Base-by-base conservation (phyloP, 2,113 vertebrate genomes). In the Nerophis lumbriciformis region DNA sequence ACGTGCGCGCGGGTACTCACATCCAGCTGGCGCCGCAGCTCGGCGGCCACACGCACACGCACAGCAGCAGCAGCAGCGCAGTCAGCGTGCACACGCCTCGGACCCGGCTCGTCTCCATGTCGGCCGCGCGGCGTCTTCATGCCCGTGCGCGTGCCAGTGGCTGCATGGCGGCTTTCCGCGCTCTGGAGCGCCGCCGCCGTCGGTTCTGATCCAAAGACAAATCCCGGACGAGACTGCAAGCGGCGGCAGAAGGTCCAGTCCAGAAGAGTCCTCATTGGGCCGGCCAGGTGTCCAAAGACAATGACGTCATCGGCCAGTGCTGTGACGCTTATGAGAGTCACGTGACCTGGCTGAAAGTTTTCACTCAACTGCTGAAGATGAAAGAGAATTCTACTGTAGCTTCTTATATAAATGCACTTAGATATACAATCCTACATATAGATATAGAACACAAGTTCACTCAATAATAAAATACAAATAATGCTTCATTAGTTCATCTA, bases 11-110 rank as follows among this genome's bases (percentile, higher is more conserved):
- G 38, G 37, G 6, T 70, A 95, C 96, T 94, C 79, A 97, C 95
- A 93, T 93, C 95, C 95, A 98, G 82, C 86, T 92, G 79, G 89
- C 91, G 7, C 84, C 84, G 72, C 89, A 90, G 70, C 88, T 73
- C 55, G 83, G 76, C 67, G 93, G 93, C 52, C 91, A 85, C 35
- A 91, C 78, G 14, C 81, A 57, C 39, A 12, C 42, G 42, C 42
- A 86, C 37, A 92, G 75, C 73, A 95, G 79, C 37, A 92, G 75
- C 73, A 95, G 79, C 63, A 81, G 75, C 28, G 93, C 84, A 44
- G 86, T 87, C 79, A 94, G 78, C 13, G 90, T 65, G 71, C 88
- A 60, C 77, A 89, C 61, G 75, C 48, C 65, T 51, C 85, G 85
- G 71, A 86, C 83, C 89, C 89, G 75, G 73, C 76, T 73, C 69